Evolutionary conservation across 2,888 invertebrate genomes (phyloP), one percentile per base, ranked within the genome.

Genomic region (Bursaphelenchus okinawaensis): DNA sequence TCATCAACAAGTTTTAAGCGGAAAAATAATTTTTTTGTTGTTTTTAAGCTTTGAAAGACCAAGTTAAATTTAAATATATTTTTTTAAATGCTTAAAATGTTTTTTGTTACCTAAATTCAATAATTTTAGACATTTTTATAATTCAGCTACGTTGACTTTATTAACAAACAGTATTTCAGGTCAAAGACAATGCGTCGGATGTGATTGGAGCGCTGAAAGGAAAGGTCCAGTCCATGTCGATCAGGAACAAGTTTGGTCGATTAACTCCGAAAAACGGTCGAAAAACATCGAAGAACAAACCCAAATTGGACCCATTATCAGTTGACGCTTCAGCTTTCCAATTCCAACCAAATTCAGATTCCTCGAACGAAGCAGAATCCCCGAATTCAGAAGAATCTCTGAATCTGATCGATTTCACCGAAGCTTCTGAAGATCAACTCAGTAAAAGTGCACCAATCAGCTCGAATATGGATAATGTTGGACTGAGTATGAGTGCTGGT

Each of bases 121-220:
- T n/a, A n/a, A n/a, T n/a, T n/a, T n/a, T n/a, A n/a, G n/a, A n/a
- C n/a, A n/a, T n/a, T n/a, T n/a, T n/a, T n/a, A n/a, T n/a, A n/a
- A n/a, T n/a, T n/a, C n/a, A n/a, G n/a, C n/a, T n/a, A n/a, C n/a
- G n/a, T n/a, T n/a, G n/a, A n/a, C n/a, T n/a, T n/a, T n/a, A n/a
- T n/a, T n/a, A n/a, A n/a, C n/a, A n/a, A n/a, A n/a, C 3, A 23
- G 7, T 6, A 27, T 65, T 71, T 31, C 62, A 71, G 71, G 63
- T 71, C 19, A 68, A 64, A n/a, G 73, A 64, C 27, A 52, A 69
- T 27, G 71, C 75, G 4, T 72, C 63, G 24, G 75, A 73, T 58
- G 71, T 75, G 9, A 63, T 75, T 28, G 72, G 71, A 23, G 67
- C 66, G 4, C 29, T 75, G 23, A 73, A 73, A 26, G 68, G 63